Evolutionary conservation across 2,797 vertebrate species (phyloP).

Genomic region (Alectoris magna): DNA sequence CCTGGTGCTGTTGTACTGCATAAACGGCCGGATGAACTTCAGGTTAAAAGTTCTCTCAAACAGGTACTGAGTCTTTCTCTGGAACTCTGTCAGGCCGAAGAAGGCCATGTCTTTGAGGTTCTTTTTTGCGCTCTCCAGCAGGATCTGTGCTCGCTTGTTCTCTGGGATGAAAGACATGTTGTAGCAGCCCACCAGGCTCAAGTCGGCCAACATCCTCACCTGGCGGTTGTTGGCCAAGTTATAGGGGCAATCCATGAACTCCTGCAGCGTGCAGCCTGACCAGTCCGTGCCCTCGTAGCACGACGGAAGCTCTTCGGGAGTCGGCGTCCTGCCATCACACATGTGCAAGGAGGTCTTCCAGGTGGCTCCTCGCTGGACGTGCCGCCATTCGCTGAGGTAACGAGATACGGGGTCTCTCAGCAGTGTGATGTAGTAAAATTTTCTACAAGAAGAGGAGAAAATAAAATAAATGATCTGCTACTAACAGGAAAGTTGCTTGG

Average conservation of each 20-base stretch:
- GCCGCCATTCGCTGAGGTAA: slow-evolving; percentile 98
- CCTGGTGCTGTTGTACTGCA: slow-evolving; percentile 98
- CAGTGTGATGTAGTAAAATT: slow-evolving; percentile 98
- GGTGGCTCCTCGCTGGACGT: slow-evolving; percentile 95
- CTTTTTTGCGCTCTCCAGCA: slow-evolving; percentile 97
- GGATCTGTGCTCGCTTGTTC: slow-evolving; percentile 93
- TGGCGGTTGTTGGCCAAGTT: slow-evolving; percentile 97
- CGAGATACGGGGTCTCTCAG: slow-evolving; percentile 96
- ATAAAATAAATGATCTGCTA: background rate
- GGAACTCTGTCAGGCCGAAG: slow-evolving; percentile 97
- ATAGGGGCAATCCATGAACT: slow-evolving; percentile 98
- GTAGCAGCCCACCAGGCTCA: slow-evolving; percentile 98
- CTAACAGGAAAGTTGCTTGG: background rate
- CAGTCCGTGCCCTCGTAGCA: slow-evolving; percentile 98
- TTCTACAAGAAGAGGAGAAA: slow-evolving; percentile 81
- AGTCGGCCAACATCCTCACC: slow-evolving; percentile 95
- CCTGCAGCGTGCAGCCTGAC: slow-evolving; percentile 96
- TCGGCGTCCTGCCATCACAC: slow-evolving; percentile 97
- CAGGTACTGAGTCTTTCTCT: slow-evolving; percentile 98
- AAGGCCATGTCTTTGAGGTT: slow-evolving; percentile 99
- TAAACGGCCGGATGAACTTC: slow-evolving; percentile 97
- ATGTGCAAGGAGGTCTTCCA: slow-evolving; percentile 99
- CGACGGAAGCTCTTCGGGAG: slow-evolving; percentile 92
- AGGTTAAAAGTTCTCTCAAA: slow-evolving; percentile 97
- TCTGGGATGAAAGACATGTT: slow-evolving; percentile 97